These are phyloP conservation scores for Geodia barretti DNA, from an alignment of 37 sponge, comb jelly and placozoan species.

Conservation along the genomic window DNA sequence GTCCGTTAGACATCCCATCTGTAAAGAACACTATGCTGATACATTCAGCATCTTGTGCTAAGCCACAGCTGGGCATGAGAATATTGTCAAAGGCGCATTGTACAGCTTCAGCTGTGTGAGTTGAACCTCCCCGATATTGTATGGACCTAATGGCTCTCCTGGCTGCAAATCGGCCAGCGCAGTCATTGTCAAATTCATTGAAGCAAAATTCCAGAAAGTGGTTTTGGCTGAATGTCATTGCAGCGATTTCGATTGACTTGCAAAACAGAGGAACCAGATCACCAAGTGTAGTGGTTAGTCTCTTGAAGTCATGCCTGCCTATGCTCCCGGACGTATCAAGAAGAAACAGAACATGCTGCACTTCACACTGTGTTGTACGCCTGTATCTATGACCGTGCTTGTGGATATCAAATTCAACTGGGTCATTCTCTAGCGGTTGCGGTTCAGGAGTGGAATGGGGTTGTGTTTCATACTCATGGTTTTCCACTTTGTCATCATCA, in stretches of 20 bases:
- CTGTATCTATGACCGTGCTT: no score
- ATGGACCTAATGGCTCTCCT: background rate
- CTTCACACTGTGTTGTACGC: no score
- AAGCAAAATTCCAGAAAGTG: slow-evolving; percentile 19
- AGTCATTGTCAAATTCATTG: background rate
- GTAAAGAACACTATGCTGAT: slow-evolving; percentile 15
- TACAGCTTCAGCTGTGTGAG: background rate
- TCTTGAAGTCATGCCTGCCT: background rate
- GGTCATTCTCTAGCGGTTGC: no score
- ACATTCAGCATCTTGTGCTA: background rate
- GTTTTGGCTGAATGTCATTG: background rate
- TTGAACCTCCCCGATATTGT: background rate
- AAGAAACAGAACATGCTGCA: slow-evolving; percentile 1
- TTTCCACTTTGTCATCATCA: no score
- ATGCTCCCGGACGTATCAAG: slow-evolving; percentile 26
- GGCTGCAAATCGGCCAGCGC: background rate
- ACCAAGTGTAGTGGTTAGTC: background rate
- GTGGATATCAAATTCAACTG: no score
- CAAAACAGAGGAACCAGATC: background rate
- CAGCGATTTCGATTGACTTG: background rate
- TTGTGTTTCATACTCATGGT: no score
- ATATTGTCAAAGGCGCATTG: background rate
- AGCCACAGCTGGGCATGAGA: background rate
- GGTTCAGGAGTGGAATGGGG: no score
- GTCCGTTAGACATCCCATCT: slow-evolving; percentile 9